These are phyloP conservation scores for Pleuronectes platessa DNA, from an alignment of 2,113 vertebrate species.

Conservation along the genomic window DNA sequence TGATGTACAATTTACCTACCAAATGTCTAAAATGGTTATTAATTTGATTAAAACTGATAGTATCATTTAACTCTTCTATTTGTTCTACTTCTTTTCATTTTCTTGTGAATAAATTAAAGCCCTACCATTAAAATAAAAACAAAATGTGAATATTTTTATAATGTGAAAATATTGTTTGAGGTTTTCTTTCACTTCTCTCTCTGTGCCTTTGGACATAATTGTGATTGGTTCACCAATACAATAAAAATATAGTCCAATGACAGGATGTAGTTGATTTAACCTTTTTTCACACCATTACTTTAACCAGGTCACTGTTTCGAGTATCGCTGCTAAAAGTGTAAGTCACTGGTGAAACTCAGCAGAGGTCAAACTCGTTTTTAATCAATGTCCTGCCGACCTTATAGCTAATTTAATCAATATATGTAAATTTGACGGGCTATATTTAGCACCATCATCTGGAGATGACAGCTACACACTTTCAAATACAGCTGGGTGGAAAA, in stretches of 20 bases:
- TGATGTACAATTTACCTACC: too few species aligned
- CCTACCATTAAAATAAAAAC: too few species aligned
- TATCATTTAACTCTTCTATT: too few species aligned
- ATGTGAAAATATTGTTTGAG: too few species aligned
- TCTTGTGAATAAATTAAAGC: too few species aligned
- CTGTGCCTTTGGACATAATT: not conserved
- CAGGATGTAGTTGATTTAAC: not conserved
- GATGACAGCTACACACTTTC: slow-evolving; percentile 53
- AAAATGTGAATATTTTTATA: too few species aligned
- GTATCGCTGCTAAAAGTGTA: slow-evolving; percentile 3
- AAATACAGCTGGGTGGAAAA: slow-evolving; percentile 36
- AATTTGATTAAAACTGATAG: too few species aligned
- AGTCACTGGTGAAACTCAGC: slow-evolving; percentile 20
- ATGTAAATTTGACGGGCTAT: slow-evolving; percentile 61
- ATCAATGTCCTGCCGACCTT: slow-evolving; percentile 32
- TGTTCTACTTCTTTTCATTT: too few species aligned
- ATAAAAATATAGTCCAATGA: not conserved
- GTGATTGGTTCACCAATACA: not conserved
- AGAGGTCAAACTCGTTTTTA: slow-evolving; percentile 49
- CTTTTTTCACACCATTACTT: not conserved
- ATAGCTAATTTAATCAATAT: slow-evolving; percentile 49
- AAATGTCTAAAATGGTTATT: too few species aligned
- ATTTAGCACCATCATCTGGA: slow-evolving; percentile 48
- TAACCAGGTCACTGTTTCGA: not conserved
- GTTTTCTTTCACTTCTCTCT: too few species aligned